phyloP scores from a whole-genome alignment of 2,888 invertebrate genomes.

The Linnaemya vulpina region DNA sequence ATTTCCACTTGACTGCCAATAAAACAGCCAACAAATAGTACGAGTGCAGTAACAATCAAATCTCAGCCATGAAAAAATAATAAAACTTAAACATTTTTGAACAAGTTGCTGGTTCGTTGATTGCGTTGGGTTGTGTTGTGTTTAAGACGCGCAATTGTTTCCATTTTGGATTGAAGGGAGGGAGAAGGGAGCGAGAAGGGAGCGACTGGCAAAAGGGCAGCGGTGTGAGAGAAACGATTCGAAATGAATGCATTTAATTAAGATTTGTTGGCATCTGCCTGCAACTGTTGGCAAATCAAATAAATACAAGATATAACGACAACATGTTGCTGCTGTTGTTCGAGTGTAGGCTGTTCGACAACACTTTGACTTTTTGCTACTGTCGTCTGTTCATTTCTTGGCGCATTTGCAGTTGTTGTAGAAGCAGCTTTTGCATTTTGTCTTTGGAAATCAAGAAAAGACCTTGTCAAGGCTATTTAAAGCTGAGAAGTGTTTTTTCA shows the following conservation, averaged over 20 bases:
- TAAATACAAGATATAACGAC: constrained; percentile 27
- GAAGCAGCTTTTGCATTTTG: constrained; percentile 1
- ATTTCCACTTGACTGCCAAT: constrained; percentile 70
- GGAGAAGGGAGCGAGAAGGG: not conserved
- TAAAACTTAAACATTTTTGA: constrained; percentile 45
- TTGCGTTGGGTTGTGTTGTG: constrained; percentile 18
- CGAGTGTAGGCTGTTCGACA: constrained; percentile 51
- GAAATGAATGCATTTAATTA: constrained; percentile 66
- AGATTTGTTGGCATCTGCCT: constrained; percentile 68
- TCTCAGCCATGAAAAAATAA: constrained; percentile 40
- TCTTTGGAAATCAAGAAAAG: constrained; percentile 61
- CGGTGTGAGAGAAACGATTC: constrained; percentile 40
- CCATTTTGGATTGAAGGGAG: constrained; percentile 23
- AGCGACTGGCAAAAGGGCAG: constrained; percentile 33
- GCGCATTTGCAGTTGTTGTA: not conserved
- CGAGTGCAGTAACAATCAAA: constrained; percentile 52
- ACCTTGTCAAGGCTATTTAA: constrained; percentile 71
- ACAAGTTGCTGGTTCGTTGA: constrained; percentile 53
- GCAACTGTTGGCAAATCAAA: constrained; percentile 52
- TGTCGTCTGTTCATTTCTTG: constrained; percentile 1
- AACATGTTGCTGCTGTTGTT: constrained; percentile 19
- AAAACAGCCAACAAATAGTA: constrained; percentile 54
- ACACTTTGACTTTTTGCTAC: constrained; percentile 54
- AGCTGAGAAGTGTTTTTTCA: constrained; percentile 31
- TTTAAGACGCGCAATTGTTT: not conserved